Evolutionary conservation across 2,797 vertebrate genomes (phyloP), one percentile per base, ranked within the genome.

Genomic region (Dendrocincla fuliginosa): DNA sequence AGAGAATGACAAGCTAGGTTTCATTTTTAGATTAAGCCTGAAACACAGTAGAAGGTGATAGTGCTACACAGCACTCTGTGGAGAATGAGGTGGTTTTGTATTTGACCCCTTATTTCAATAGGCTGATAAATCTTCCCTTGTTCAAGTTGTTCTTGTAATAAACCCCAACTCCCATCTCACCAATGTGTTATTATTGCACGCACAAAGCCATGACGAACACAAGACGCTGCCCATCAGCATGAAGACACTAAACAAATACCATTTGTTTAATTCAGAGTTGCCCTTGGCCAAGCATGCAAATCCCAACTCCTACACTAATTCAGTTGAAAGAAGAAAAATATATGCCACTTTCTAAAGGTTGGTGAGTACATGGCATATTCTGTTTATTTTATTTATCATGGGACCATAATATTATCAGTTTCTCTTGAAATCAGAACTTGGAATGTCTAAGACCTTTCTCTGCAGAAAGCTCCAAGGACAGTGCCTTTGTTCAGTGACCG

Each of bases 11-110:
- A 89, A 78, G 32, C 28, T 50, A 70, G 6, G 46, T 85, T 83
- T 91, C 44, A 41, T 91, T 95, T 96, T 95, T 63, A 96, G 78
- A 89, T 84, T 49, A 92, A 84, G 44, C 59, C 80, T 79, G 77
- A 83, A 90, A 65, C 35, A 87, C 82, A 84, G 75, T 0, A 81
- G 76, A 89, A 84, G 55, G 39, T 50, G 52, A 47, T 2, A 76
- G 61, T 4, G 17, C 77, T 53, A 20, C 0, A 1, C 59, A 70
- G 53, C 19, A 6, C 17, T 68, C 74, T 46, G 22, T 9, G 24
- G 73, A 85, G 65, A 86, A 69, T 2, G 6, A 95, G 56, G 22
- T 25, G 60, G 22, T 23, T 90, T 63, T 2, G 2, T 56, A 61
- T 55, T 87, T 81, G 76, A 88, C 41, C 47, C 10, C 35, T 52